Evolutionary conservation across 2,113 vertebrate genomes (phyloP).

Genomic region (Oreocharis arfaki): DNA sequence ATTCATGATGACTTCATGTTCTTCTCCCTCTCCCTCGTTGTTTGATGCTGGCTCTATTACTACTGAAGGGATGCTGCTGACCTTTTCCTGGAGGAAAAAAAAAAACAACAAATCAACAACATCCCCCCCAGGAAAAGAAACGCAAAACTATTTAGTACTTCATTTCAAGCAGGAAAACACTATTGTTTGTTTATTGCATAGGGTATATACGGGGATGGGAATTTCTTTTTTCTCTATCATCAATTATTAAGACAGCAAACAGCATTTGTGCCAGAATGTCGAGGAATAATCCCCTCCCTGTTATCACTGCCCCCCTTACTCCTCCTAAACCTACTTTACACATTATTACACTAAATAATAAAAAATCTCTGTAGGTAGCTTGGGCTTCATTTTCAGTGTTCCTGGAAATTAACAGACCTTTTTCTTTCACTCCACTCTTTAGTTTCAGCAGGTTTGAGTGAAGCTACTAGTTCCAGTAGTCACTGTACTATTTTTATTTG

Average conservation of each 20-base stretch:
- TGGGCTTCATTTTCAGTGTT: background rate
- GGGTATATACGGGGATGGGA: background rate
- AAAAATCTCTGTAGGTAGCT: background rate
- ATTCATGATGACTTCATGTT: background rate
- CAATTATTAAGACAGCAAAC: background rate
- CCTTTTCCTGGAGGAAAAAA: slow-evolving; percentile 76
- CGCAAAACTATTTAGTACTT: background rate
- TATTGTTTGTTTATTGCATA: background rate
- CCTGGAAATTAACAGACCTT: background rate
- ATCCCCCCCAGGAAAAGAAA: accelerated
- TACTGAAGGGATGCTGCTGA: slow-evolving; percentile 87
- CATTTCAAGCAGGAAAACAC: background rate
- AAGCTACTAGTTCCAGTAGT: background rate
- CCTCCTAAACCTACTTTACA: background rate
- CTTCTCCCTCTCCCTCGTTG: slow-evolving; percentile 88
- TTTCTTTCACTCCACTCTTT: background rate
- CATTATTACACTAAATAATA: background rate
- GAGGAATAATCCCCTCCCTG: background rate
- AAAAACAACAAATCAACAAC: background rate
- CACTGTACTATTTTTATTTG: background rate
- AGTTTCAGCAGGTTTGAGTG: background rate
- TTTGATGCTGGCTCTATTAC: slow-evolving; percentile 95
- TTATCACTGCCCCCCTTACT: background rate
- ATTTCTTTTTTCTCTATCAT: background rate
- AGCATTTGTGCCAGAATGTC: background rate